Evolutionary conservation across 1,140 invertebrate genomes (phyloP).

Genomic region (Procambarus virginalis): DNA sequence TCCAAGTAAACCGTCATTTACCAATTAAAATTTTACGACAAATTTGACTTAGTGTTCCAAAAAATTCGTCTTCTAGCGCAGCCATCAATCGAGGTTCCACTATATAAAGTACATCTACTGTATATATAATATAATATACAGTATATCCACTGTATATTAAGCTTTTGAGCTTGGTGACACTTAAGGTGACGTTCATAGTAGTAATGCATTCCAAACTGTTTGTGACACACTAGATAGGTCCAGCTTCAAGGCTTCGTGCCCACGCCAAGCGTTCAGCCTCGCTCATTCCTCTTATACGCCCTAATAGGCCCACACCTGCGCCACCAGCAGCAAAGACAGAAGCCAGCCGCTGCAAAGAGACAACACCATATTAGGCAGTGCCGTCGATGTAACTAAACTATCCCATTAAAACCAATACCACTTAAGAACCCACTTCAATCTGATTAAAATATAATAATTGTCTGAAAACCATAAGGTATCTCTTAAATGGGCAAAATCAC

Average conservation of each 20-base stretch:
- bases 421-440: neutral
- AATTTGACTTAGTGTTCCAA: too few species aligned
- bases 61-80: too few species aligned
- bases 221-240: conserved; percentile 63
- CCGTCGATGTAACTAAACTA: neutral
- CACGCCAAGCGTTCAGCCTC: conserved; percentile 32
- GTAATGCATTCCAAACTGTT: conserved; percentile 66
- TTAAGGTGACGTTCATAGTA: conserved; percentile 69
- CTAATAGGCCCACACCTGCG: conserved; percentile 34
- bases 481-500: neutral
- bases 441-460: neutral
- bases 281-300: conserved; percentile 24
- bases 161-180: conserved; percentile 63
- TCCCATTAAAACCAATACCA: neutral
- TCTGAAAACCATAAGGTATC: too few species aligned
- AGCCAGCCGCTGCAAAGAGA: conserved; percentile 59
- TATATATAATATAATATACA: too few species aligned
- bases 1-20: too few species aligned
- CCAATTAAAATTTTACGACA: too few species aligned
- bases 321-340: conserved; percentile 38
- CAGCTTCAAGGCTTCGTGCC: conserved; percentile 36
- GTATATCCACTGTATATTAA: too few species aligned
- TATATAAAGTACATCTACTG: too few species aligned
- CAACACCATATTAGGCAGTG: conserved; percentile 56
- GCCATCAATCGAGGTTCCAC: too few species aligned